Conservation (phyloP, 2,888 invertebrate genomes). For the Xanthorhoe designata region DNA sequence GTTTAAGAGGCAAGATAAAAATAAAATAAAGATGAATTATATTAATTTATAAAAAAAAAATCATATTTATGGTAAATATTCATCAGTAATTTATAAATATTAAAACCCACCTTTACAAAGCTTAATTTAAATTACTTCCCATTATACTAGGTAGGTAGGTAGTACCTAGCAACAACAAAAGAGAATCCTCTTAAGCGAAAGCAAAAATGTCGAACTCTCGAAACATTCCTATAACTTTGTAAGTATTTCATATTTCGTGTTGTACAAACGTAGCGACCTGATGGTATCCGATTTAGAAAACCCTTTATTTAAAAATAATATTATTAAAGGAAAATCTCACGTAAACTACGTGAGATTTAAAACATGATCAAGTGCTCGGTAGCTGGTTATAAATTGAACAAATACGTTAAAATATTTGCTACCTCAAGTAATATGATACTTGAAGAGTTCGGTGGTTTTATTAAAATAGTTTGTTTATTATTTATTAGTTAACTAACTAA, state of each 20-base stretch:
- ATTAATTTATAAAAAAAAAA: too few species aligned
- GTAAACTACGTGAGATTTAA: too few species aligned
- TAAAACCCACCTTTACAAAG: background rate
- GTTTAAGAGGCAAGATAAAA: too few species aligned
- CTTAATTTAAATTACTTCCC: constrained; percentile 50
- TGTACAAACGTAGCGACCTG: constrained; percentile 54
- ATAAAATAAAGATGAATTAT: too few species aligned
- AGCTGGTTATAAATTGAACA: background rate
- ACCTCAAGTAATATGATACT: too few species aligned
- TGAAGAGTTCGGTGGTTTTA: too few species aligned
- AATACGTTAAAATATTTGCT: too few species aligned
- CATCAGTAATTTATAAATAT: background rate
- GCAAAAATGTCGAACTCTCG: constrained; percentile 63
- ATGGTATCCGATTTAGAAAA: constrained; percentile 19
- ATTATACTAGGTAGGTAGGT: constrained; percentile 53
- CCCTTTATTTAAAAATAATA: constrained; percentile 15
- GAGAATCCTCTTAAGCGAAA: constrained; percentile 59
- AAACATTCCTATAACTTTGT: constrained; percentile 64
- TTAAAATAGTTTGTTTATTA: too few species aligned
- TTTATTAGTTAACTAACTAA: too few species aligned
- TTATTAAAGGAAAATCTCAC: background rate
- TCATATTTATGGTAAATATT: too few species aligned
- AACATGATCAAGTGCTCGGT: background rate
- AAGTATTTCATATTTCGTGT: constrained; percentile 66
- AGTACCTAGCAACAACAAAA: constrained; percentile 52